These are phyloP conservation scores for Columbina picui DNA, from an alignment of 2,113 vertebrate species.

Conservation along the genomic window DNA sequence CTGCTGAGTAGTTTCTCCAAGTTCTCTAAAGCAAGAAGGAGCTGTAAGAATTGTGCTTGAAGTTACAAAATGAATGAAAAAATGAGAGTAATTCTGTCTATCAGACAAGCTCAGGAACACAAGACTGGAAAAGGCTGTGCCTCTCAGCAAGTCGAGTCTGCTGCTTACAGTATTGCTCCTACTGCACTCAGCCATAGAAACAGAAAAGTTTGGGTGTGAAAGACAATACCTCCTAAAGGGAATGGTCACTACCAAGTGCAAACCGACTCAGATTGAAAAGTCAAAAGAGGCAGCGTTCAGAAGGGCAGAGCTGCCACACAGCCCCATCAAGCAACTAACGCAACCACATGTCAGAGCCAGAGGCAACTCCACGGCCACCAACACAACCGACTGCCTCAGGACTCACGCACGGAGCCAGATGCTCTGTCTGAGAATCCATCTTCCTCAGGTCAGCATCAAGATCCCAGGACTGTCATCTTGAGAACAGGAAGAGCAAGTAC, in stretches of 20 bases:
- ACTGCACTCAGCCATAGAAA: neutral
- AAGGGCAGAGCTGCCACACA: neutral
- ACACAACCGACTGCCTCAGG: slow-evolving; percentile 39
- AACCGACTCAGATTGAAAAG: neutral
- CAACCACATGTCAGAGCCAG: slow-evolving; percentile 42
- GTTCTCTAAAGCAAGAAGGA: neutral
- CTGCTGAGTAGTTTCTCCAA: neutral
- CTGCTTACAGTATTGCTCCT: neutral
- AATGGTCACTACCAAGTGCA: neutral
- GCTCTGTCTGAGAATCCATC: slow-evolving; percentile 55
- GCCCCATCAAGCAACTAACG: neutral
- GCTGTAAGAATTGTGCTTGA: neutral
- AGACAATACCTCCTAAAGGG: neutral
- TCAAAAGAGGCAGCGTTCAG: slow-evolving; percentile 18
- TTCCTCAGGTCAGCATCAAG: slow-evolving; percentile 48
- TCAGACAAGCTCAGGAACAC: neutral
- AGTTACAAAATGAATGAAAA: neutral
- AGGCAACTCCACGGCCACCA: slow-evolving; percentile 35
- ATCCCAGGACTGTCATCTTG: slow-evolving; percentile 59
- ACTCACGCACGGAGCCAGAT: slow-evolving; percentile 63
- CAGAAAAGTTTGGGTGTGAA: neutral
- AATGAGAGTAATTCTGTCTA: neutral
- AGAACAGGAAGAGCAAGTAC: slow-evolving; percentile 9
- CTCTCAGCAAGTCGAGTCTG: neutral
- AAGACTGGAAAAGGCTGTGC: neutral